Evolutionary conservation across 1,140 invertebrate genomes (phyloP).

Genomic region (Pemphigus obesinymphae): DNA sequence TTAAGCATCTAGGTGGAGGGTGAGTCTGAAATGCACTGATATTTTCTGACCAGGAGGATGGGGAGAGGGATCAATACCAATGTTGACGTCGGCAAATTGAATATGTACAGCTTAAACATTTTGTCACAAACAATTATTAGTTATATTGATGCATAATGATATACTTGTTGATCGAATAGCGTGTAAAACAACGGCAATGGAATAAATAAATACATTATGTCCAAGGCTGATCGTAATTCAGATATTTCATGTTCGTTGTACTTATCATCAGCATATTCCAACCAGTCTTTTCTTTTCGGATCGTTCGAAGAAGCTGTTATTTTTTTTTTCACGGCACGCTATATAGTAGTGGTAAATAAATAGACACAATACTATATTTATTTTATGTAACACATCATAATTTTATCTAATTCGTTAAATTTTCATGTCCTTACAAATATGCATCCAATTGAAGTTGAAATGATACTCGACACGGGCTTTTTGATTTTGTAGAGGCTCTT

Average conservation of each 20-base stretch:
- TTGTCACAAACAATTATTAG: no score
- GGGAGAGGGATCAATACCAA: no score
- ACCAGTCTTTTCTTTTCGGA: conserved; percentile 64
- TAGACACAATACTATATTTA: no score
- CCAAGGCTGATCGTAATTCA: conserved; percentile 58
- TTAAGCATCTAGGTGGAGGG: no score
- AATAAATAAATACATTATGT: conserved; percentile 58
- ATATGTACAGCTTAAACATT: no score
- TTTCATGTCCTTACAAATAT: conserved; percentile 63
- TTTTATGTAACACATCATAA: no score
- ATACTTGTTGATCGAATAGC: conserved; percentile 60
- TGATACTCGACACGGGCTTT: conserved; percentile 76
- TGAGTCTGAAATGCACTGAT: no score
- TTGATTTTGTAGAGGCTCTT: conserved; percentile 70
- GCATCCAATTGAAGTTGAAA: conserved; percentile 70
- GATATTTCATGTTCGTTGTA: conserved; percentile 55
- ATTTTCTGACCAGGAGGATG: no score
- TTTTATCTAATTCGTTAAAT: not conserved
- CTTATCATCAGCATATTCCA: conserved; percentile 69
- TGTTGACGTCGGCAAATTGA: no score
- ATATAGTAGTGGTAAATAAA: not conserved
- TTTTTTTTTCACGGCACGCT: conserved; percentile 52
- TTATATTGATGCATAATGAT: no score
- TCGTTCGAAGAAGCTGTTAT: conserved; percentile 47
- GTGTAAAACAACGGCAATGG: conserved; percentile 68